Evolutionary conservation across 2,113 vertebrate species (phyloP), one percentile per base, ranked within the genome.

Genomic region (Psilopsiagon aurifrons): DNA sequence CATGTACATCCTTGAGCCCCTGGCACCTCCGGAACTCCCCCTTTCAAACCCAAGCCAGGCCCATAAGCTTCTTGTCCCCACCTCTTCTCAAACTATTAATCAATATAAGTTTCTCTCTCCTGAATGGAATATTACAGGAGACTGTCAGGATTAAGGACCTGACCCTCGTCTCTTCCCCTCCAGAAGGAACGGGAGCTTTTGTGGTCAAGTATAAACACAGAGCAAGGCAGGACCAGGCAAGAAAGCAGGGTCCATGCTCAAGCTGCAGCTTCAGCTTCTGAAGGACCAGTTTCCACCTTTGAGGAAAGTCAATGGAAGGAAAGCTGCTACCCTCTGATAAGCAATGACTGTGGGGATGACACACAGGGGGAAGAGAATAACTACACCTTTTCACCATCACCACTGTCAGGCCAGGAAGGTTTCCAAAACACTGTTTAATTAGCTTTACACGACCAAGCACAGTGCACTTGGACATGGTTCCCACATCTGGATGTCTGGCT

Each of bases 381-480:
- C 54, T 17, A 11, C 74, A 49, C 31, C 75, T 37, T 44, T 31
- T 69, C 54, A 39, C 54, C 54, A 19, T 3, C 9, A 0, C 64
- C 35, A 19, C 6, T 17, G 31, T 25, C n/a, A n/a, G 66, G 35
- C 43, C 78, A 57, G 52, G 49, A 63, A 79, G 66, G 20, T 44
- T 83, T 74, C 78, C 71, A 33, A 54, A 77, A 14, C 18, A 5
- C 27, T 86, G 46, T 18, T 86, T n/a, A 39, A 74, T 31, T 60
- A 78, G 52, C 92, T 86, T n/a, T 51, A 60, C 47, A 22, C 1
- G 11, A 71, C 57, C 10, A 67, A 82, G 27, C 71, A 63, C 33
- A 16, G 41, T 0, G 3, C 39, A 55, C 0, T 2, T 54, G 63
- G 54, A 57, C 47, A 4, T 23, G 0, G 1, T 4, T 74, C 67